phyloP scores from a whole-genome alignment of 2,797 vertebrate genomes.

The Hafferia zeledoni region DNA sequence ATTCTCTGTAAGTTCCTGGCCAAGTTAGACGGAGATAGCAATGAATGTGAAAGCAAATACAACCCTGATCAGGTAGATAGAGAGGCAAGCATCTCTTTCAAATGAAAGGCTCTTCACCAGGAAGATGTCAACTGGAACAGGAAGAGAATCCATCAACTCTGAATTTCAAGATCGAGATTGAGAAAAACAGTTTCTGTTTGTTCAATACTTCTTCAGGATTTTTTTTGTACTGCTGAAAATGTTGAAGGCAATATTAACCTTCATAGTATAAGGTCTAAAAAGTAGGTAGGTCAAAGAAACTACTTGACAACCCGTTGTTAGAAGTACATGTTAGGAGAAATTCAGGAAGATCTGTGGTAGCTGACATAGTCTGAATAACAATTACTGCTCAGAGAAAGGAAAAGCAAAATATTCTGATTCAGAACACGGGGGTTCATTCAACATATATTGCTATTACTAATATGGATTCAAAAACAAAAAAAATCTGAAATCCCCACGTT shows the following conservation, averaged over 20 bases:
- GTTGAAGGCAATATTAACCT: neutral
- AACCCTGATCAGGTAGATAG: neutral
- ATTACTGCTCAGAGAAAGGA: neutral
- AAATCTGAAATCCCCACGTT: neutral
- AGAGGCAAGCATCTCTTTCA: neutral
- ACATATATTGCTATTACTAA: neutral
- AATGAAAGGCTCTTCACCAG: conserved; percentile 40
- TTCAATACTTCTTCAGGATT: conserved; percentile 34
- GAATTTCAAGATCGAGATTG: neutral
- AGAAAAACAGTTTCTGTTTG: conserved; percentile 33
- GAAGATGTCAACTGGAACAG: conserved; percentile 34
- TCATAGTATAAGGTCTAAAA: neutral
- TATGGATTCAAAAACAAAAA: neutral
- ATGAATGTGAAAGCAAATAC: conserved; percentile 17
- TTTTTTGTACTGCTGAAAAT: conserved; percentile 21
- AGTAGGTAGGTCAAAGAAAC: neutral
- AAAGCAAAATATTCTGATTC: neutral
- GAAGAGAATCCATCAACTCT: conserved; percentile 42
- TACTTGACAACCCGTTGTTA: neutral
- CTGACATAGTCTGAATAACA: neutral
- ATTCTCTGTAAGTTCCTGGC: neutral
- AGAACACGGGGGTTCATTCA: neutral
- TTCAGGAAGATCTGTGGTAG: neutral
- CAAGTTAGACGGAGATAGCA: neutral
- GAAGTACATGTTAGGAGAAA: neutral